These are phyloP conservation scores for Pachypanchax playfairii DNA, from an alignment of 2,113 vertebrate species.

Conservation along the genomic window DNA sequence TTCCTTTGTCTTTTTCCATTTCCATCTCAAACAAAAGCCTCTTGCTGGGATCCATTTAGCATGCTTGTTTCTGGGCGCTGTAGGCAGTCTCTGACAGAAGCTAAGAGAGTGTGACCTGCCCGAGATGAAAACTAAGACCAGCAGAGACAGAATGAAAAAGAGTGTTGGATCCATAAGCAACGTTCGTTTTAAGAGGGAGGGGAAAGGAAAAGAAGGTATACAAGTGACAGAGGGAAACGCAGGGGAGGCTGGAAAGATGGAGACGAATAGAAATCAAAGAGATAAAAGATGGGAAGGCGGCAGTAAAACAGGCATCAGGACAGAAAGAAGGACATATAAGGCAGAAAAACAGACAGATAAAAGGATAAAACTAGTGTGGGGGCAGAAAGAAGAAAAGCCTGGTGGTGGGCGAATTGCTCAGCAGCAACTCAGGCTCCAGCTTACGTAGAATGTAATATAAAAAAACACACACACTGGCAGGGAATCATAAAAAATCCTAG, in stretches of 20 bases:
- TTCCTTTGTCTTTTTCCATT: constrained; percentile 47
- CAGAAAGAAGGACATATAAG: constrained; percentile 41
- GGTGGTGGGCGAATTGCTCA: constrained; percentile 64
- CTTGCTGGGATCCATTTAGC: constrained; percentile 62
- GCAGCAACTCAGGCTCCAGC: constrained; percentile 55
- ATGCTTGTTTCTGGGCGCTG: constrained; percentile 48
- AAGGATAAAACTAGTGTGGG: constrained; percentile 37
- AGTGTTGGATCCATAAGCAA: constrained; percentile 44
- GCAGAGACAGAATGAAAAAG: constrained; percentile 34
- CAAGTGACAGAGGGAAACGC: background rate
- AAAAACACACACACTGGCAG: constrained; percentile 54
- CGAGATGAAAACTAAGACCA: constrained; percentile 49
- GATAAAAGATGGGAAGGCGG: constrained; percentile 34
- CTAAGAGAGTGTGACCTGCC: constrained; percentile 62
- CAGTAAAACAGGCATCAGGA: constrained; percentile 35
- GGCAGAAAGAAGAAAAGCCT: constrained; percentile 46
- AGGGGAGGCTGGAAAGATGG: constrained; percentile 1
- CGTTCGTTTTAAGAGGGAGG: constrained; percentile 16
- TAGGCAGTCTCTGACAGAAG: constrained; percentile 49
- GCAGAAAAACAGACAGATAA: constrained; percentile 23
- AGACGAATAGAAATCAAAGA: constrained; percentile 13
- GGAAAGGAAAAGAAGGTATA: background rate
- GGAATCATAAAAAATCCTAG: constrained; percentile 59
- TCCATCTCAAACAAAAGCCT: constrained; percentile 61
- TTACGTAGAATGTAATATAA: constrained; percentile 65